These are phyloP conservation scores for Aurelia sp. DNA, from an alignment of 30 jellyfish, hydroid and myxozoan species.

Conservation along the genomic window DNA sequence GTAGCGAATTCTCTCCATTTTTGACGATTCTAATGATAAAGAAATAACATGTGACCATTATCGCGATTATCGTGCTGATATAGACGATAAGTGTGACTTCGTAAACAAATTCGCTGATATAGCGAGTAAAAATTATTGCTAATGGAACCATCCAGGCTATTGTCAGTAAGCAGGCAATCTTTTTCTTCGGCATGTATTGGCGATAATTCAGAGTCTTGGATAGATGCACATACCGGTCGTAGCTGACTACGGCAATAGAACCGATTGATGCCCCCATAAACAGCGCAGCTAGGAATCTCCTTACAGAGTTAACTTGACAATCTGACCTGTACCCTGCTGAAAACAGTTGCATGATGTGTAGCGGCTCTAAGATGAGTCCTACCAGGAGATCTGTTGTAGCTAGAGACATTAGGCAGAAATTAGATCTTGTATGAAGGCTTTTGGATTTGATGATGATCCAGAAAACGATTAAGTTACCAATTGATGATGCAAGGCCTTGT, in stretches of 20 bases:
- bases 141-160: constrained; percentile 68
- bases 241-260: constrained; percentile 52
- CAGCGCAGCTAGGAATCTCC: constrained; percentile 42
- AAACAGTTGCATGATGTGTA: constrained; percentile 34
- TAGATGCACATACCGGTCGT: constrained; percentile 63
- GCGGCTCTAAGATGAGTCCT: constrained; percentile 48
- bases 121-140: background rate
- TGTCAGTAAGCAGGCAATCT: constrained; percentile 8
- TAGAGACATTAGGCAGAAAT: constrained; percentile 37
- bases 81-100: background rate
- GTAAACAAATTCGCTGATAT: background rate
- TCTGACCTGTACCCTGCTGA: constrained; percentile 5
- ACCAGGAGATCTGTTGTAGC: constrained; percentile 73
- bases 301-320: constrained; percentile 11
- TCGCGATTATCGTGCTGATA: background rate
- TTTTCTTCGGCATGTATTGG: constrained; percentile 45
- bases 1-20: background rate
- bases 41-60: constrained; percentile 6
- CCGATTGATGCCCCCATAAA: constrained; percentile 74
- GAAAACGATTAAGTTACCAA: constrained; percentile 36
- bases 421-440: constrained; percentile 34
- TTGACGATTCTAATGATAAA: background rate
- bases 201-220: constrained; percentile 40
- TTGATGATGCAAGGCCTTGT: constrained; percentile 14
- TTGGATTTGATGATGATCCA: background rate